Evolutionary conservation across 2,797 vertebrate species (phyloP), one percentile per base, ranked within the genome.

Genomic region (Gephyroberyx darwinii): DNA sequence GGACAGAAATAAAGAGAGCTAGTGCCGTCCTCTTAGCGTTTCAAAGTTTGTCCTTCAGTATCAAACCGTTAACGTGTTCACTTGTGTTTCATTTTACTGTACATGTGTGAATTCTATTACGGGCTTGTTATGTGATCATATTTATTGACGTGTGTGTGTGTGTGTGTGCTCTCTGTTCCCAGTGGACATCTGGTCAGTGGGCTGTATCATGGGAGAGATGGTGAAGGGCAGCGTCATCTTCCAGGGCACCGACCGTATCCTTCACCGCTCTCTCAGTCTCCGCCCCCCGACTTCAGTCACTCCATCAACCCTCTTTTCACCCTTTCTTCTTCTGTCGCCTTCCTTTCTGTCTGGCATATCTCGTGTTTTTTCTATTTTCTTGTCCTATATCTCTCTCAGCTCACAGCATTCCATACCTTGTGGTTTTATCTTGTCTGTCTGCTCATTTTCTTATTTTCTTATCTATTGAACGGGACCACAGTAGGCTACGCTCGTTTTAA

Each of bases 141-240:
- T 78, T 63, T 63, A 64, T 79, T 84, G 64, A 47, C 54, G 26
- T 48, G 26, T 50, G 22, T 52, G 19, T 80, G 20, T 74, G n/a
- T 78, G 22, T 70, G 63, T 69, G 69, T 80, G 55, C 58, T 79
- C 26, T 94, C 92, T 95, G 88, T 93, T 95, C 92, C 92, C 95
- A 99, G 97, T 99, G 95, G 97, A 99, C 95, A 98, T 99, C 95
- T 99, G 97, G 97, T 99, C 97, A 90, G 97, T 98, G 91, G 97
- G 97, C 84, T 99, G 97, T 92, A 98, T 99, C 94, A 99, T 98
- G 97, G 97, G 97, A 90, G 97, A 98, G 94, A 98, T 98, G 97
- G 96, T 99, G 90, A 98, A 98, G 93, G 96, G 96, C 92, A 94
- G 96, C 90, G 96, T 98, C 92, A 96, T 99, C 94, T 99, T 99